Base-by-base conservation (phyloP, 2,797 vertebrate species). In the Pseudochirops corinnae region DNA sequence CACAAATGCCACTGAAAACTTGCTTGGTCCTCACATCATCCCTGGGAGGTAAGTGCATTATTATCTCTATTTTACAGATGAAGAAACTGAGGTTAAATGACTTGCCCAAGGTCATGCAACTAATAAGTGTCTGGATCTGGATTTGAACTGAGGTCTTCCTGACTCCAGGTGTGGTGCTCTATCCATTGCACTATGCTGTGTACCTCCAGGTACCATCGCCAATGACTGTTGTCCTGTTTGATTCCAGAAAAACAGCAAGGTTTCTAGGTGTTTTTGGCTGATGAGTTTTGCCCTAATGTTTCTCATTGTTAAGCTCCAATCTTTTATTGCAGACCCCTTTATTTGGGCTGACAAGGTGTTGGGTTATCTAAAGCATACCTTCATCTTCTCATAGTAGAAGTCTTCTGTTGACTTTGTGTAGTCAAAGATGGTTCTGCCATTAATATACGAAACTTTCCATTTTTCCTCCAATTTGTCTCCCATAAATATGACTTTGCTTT, bases 391-490 rank as follows among this genome's bases (percentile, higher is more conserved):
- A 50, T 18, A 82, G 21, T n/a, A 74, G 14, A 82, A 82, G n/a
- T 26, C 18, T 87, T 4, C 21, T 46, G 2, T 87, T 87, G 39
- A 26, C 21, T 46, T 87, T 46, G 39, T 4, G 2, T 12, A 87
- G 74, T 50, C 39, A 46, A 50, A 87, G 39, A 50, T 87, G 74
- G 21, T 11, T 87, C 31, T 87, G 39, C 21, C 74, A 87, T 87
- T 87, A 87, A 87, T 46, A 94, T 94, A 90, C 92, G 62, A 39
- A 53, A 55, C 94, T 97, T 90, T 57, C 93, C 95, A 3, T 97
- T 97, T 92, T 97, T 96, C 29, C 94, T 95, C 93, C 93, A 56
- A 5, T 94, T 98, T 96, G 95, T 93, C 92, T 91, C 56, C 93
- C 96, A 31, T 0, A 92, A 55, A 28, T 12, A 74, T 21, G 95